Evolutionary conservation across 2,888 invertebrate genomes (phyloP), one percentile per base, ranked within the genome.

Genomic region (Monoplex corrugatus): DNA sequence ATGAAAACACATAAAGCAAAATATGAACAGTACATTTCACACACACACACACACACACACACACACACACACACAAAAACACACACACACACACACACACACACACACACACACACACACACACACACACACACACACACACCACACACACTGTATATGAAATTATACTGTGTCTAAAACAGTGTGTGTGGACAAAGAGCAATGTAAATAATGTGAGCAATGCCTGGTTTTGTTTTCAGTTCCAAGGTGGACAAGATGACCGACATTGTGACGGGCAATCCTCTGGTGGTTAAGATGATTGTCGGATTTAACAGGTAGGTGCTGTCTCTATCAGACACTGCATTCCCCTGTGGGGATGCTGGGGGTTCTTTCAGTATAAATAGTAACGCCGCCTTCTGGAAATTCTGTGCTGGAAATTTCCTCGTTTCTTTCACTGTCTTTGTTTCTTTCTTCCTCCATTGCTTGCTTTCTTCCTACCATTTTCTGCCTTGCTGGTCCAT

Each of bases 241-340:
- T 97, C 97, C 89, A 97, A 97, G 95, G 97, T 97, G 68, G 96
- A 97, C 90, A 97, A 97, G 94, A 97, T 97, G 80, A 97, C 97
- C 86, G 98, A 98, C 95, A 97, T 98, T 85, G 97, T 97, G 45
- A 97, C 97, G 0, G 97, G 97, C 3, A 97, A 97, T 92, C 97
- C 98, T 0, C 95, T 98, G 86, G 97, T 98, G 2, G 96, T 98
- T 44, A 97, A 97, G 95, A 97, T 98, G 97, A 97, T 97, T 16
- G 97, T 98, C 0, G 97, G 97, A 94, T 97, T 97, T 90, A 97
- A 97, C 35, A 97, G 98, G 93, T 96, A 88, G 89, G 13, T 38
- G 80, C n/a, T 32, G 72, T 10, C 50, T 72, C n/a, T 10, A 50
- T 50, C 19, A 50, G 19, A 50, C 19, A 50, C 19, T 50, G 50